Evolutionary conservation across 35 echinoderm and acorn worm genomes (phyloP).

Genomic region (Eucidaris tribuloides): DNA sequence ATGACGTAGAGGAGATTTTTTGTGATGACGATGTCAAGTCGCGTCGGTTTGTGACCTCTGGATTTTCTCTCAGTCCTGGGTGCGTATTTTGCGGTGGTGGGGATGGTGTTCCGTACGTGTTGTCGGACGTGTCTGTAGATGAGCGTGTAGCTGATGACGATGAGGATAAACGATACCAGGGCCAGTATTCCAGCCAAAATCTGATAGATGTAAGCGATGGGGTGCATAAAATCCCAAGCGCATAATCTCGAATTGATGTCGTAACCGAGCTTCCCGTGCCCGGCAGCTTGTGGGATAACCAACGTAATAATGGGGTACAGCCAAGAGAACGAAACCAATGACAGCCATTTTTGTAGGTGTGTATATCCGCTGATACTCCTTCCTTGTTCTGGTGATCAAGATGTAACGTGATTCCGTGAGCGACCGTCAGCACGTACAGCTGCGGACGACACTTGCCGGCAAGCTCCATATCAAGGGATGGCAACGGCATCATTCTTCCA

Average conservation of each 20-base stretch:
- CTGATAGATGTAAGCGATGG: not conserved
- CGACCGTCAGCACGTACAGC: constrained; percentile 80
- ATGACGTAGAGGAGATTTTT: constrained; percentile 78
- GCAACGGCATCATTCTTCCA: constrained; percentile 61
- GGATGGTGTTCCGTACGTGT: constrained; percentile 53
- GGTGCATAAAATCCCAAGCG: not conserved
- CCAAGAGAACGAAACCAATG: constrained; percentile 74
- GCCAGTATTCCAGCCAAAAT: constrained; percentile 48
- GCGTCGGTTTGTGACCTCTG: constrained; percentile 8
- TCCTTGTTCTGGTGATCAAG: constrained; percentile 65
- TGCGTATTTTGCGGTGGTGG: not conserved
- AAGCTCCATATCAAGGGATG: constrained; percentile 55
- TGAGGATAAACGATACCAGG: constrained; percentile 60
- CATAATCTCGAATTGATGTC: not conserved
- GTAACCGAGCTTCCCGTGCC: constrained; percentile 25
- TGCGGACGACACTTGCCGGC: constrained; percentile 68
- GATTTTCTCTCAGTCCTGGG: not conserved
- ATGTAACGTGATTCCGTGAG: constrained; percentile 76
- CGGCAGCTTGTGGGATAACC: not conserved
- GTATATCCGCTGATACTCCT: constrained; percentile 57
- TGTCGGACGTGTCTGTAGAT: constrained; percentile 55
- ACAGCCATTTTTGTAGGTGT: constrained; percentile 33
- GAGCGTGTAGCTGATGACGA: constrained; percentile 50
- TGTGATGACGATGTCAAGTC: constrained; percentile 64
- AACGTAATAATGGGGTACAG: constrained; percentile 13